Percentiles rank a stretch among this genome's conserved stretches.
phyloP scores from a whole-genome alignment of 1,140 invertebrate species.

The Drosophila insularis region DNA sequence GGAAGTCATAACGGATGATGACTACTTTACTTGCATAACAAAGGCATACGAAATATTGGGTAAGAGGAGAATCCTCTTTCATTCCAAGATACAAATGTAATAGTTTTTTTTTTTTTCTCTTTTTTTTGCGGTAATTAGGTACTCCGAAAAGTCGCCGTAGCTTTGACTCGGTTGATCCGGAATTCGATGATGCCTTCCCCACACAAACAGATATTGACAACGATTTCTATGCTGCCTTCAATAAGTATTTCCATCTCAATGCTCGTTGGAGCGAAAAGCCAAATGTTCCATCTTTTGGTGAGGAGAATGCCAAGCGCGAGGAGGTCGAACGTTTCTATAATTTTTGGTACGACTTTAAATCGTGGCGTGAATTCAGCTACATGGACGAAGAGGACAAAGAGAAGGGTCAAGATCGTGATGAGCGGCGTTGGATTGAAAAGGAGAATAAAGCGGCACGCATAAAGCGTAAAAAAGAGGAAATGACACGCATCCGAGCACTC shows the following conservation, averaged over 20 bases:
- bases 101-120: slow-evolving; percentile 17
- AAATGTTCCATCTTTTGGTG: slow-evolving; percentile 93
- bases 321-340: slow-evolving; percentile 93
- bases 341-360: slow-evolving; percentile 99
- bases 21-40: slow-evolving; percentile 99
- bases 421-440: slow-evolving; percentile 98
- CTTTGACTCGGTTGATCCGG: slow-evolving; percentile 98
- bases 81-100: too few species aligned
- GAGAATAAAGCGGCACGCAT: slow-evolving; percentile 96
- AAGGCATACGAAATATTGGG: slow-evolving; percentile 92
- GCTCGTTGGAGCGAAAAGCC: slow-evolving; percentile 95
- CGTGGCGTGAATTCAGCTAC: slow-evolving; percentile 99
- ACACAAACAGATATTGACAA: slow-evolving; percentile 89
- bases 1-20: slow-evolving; percentile 92
- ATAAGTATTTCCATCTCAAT: slow-evolving; percentile 93
- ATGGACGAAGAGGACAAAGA: slow-evolving; percentile 99
- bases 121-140: slow-evolving; percentile 84
- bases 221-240: slow-evolving; percentile 92
- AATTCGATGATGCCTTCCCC: slow-evolving; percentile 95
- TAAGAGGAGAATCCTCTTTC: too few species aligned
- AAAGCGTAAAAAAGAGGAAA: slow-evolving; percentile 98
- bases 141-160: slow-evolving; percentile 91
- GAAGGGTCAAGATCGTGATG: slow-evolving; percentile 97
- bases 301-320: slow-evolving; percentile 87
- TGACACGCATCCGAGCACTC: slow-evolving; percentile 92